Evolutionary conservation across 2,888 invertebrate genomes (phyloP), one percentile per base, ranked within the genome.

Genomic region (Vannuccia rotundouncinata): DNA sequence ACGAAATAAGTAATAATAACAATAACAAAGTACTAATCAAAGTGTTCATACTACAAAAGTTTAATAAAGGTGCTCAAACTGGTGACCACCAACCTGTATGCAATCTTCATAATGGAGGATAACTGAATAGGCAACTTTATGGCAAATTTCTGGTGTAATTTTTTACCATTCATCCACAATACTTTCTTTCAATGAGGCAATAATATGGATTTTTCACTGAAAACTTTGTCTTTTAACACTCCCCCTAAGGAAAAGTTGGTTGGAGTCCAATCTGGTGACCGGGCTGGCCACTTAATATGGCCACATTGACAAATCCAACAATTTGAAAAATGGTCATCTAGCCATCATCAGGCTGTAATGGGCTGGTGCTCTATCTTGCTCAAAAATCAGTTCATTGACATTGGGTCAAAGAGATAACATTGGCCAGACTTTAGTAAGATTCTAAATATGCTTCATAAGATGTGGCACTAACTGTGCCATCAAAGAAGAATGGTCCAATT

Each of bases 401-500:
- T 66, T 22, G 66, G 66, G 66, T 66, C 66, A 22, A 66, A 5
- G 66, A 66, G 66, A 66, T 66, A 66, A 66, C 22, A 22, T 66
- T 66, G 25, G 25, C 66, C 66, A 66, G 66, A 5, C 66, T 66
- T 66, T 66, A 66, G n/a, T n/a, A n/a, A n/a, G 66, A n/a, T 22
- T 66, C 5, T 22, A 66, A 66, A 22, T 22, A 66, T 66, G 66
- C 66, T 66, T 66, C 66, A 66, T 45, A 45, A 45, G 45, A 45
- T 45, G 17, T 45, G 45, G 45, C 45, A 45, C 25, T 66, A 66
- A 66, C 66, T 66, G 66, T 22, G 66, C 66, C 66, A 66, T 66
- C 66, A 66, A 66, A 66, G 66, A 66, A 66, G 66, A n/a, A 66
- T 66, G 66, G 66, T 66, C 66, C 45, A 66, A 66, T 66, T 66